A percentile compares a stretch with the other conserved stretches of the same genome.
phyloP scores from a whole-genome alignment of 2,113 vertebrate genomes.

The Lophochroa leadbeateri region DNA sequence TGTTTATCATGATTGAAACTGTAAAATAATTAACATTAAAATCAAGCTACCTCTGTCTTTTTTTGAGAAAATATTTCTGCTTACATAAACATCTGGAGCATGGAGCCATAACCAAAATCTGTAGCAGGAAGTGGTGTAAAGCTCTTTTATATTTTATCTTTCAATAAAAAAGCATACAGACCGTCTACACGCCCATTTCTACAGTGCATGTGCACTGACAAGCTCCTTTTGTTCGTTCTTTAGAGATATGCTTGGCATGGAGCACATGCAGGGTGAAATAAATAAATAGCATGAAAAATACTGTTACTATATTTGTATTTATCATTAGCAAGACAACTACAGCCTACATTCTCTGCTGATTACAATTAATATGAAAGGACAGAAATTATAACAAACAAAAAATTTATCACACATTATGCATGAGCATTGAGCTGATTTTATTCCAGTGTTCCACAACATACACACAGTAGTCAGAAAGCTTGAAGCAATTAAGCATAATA shows the following conservation, averaged over 20 bases:
- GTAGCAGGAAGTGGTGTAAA: not conserved
- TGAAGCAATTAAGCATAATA: conserved; percentile 43
- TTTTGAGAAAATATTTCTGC: not conserved
- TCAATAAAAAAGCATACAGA: not conserved
- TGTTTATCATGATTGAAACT: not conserved
- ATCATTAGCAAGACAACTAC: not conserved
- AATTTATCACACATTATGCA: not conserved
- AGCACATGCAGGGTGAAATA: not conserved
- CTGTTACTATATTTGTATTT: not conserved
- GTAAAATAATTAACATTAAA: not conserved
- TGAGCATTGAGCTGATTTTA: conserved; percentile 24
- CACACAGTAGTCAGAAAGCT: conserved; percentile 6
- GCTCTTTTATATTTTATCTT: not conserved
- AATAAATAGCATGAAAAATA: not conserved
- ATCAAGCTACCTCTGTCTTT: not conserved
- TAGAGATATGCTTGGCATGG: not conserved
- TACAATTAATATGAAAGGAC: conserved; percentile 46
- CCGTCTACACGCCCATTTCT: not conserved
- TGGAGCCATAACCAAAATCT: not conserved
- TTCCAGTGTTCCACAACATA: not conserved
- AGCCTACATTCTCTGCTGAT: conserved; percentile 9
- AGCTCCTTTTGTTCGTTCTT: not conserved
- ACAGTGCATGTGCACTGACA: not conserved
- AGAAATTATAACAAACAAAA: conserved; percentile 29
- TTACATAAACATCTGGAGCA: not conserved